A percentile compares a stretch with the other conserved stretches of the same genome.
phyloP scores from a whole-genome alignment of 2,888 invertebrate genomes.

The Steinernema scapterisci region DNA sequence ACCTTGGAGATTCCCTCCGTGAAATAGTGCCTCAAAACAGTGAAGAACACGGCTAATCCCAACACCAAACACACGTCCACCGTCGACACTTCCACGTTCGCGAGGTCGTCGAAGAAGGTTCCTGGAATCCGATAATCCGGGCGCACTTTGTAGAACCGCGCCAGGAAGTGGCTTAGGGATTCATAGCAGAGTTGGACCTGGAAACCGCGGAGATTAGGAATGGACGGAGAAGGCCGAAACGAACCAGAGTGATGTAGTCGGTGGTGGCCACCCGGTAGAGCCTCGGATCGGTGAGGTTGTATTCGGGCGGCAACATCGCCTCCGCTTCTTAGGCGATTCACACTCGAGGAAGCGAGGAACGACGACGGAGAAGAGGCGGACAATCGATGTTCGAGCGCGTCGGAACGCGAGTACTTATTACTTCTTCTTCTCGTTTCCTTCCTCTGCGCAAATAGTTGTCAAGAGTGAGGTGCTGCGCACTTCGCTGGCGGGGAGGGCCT shows the following conservation, averaged over 20 bases:
- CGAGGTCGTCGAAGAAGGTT: slow-evolving; percentile 48
- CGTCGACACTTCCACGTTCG: slow-evolving; percentile 32
- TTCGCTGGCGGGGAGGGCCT: not conserved
- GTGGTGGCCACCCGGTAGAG: slow-evolving; percentile 36
- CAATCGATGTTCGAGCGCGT: slow-evolving; percentile 27
- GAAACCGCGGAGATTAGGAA: not conserved
- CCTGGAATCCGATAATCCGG: slow-evolving; percentile 54
- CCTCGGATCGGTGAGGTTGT: slow-evolving; percentile 37
- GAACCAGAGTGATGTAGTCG: slow-evolving; percentile 36
- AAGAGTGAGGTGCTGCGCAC: not conserved
- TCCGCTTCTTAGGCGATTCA: not conserved
- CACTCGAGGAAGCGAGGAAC: too few species aligned
- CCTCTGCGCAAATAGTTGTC: slow-evolving; percentile 20
- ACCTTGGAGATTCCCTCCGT: slow-evolving; percentile 32
- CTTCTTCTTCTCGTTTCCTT: not conserved
- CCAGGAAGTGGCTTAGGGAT: slow-evolving; percentile 49
- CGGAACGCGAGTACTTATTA: slow-evolving; percentile 32
- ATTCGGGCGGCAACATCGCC: slow-evolving; percentile 36
- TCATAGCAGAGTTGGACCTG: slow-evolving; percentile 45
- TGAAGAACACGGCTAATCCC: slow-evolving; percentile 45
- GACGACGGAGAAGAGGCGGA: not conserved
- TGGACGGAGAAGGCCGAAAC: not conserved
- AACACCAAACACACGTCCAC: slow-evolving; percentile 41
- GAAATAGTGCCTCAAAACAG: slow-evolving; percentile 47
- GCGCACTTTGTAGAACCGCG: slow-evolving; percentile 49